Evolutionary conservation across 2,113 vertebrate genomes (phyloP).

Genomic region (Hippocampus barbouri): DNA sequence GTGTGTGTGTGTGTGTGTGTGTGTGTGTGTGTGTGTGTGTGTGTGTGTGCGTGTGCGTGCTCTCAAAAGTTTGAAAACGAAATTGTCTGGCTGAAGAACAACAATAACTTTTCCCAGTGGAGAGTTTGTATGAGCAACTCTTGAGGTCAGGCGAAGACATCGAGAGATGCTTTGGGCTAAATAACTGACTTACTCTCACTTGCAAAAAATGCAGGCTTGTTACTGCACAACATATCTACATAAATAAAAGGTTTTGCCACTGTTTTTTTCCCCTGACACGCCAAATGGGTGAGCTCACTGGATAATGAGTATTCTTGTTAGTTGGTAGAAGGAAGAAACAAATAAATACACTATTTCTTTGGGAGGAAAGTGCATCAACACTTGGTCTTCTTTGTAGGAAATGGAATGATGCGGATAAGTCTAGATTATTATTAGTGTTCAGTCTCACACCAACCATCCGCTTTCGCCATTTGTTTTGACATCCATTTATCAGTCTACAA

Average conservation of each 20-base stretch:
- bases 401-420: no score
- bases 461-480: no score
- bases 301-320: neutral
- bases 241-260: neutral
- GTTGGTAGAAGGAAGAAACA: neutral
- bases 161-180: conserved; percentile 2
- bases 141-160: neutral
- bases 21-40: neutral
- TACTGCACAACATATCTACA: neutral
- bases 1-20: neutral
- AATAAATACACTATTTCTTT: no score
- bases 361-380: no score
- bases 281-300: neutral
- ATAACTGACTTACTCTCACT: neutral
- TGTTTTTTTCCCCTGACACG: neutral
- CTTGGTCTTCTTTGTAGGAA: no score
- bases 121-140: neutral
- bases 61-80: neutral
- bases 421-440: no score
- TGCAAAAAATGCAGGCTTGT: neutral
- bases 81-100: conserved; percentile 1
- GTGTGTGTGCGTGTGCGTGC: neutral
- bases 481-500: no score
- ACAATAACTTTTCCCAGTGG: neutral
- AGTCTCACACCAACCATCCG: no score